These are phyloP conservation scores for Drosophila sucinea DNA, from an alignment of 1,140 invertebrate species.

Conservation along the genomic window DNA sequence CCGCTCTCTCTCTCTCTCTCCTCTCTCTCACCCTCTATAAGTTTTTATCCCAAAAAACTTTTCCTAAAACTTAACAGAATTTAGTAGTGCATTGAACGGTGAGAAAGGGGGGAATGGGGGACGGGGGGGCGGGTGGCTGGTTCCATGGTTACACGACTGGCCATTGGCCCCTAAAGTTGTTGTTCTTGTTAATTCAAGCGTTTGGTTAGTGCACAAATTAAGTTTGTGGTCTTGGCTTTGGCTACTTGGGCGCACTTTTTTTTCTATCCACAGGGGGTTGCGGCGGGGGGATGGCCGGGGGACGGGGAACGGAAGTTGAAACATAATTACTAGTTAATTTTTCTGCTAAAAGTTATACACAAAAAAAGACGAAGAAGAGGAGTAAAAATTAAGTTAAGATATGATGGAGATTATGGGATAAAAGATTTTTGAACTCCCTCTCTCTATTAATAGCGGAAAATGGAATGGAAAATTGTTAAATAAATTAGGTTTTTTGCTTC, in stretches of 20 bases:
- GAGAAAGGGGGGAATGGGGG: not conserved
- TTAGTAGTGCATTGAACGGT: conserved; percentile 62
- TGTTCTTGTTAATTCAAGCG: conserved; percentile 74
- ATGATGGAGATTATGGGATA: conserved; percentile 6
- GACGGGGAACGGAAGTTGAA: conserved; percentile 34
- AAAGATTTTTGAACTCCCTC: not conserved
- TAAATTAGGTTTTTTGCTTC: not conserved
- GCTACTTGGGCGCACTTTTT: conserved; percentile 41
- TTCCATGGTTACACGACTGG: conserved; percentile 37
- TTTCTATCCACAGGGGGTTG: not conserved
- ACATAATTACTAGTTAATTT: conserved; percentile 75
- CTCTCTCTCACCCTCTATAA: conserved; percentile 39
- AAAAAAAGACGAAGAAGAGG: not conserved
- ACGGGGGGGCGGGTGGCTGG: not conserved
- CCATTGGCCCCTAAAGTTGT: conserved; percentile 54
- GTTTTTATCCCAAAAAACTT: conserved; percentile 63
- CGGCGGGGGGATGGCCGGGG: not conserved
- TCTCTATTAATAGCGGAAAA: not conserved
- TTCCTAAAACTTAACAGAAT: conserved; percentile 71
- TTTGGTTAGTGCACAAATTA: conserved; percentile 70
- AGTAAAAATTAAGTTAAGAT: not conserved
- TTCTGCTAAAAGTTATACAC: conserved; percentile 21
- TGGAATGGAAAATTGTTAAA: not conserved
- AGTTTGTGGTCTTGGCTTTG: conserved; percentile 54
- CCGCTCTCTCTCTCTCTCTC: not conserved